Base-by-base conservation (phyloP, 2,113 vertebrate genomes). In the Sinocyclocheilus grahami region DNA sequence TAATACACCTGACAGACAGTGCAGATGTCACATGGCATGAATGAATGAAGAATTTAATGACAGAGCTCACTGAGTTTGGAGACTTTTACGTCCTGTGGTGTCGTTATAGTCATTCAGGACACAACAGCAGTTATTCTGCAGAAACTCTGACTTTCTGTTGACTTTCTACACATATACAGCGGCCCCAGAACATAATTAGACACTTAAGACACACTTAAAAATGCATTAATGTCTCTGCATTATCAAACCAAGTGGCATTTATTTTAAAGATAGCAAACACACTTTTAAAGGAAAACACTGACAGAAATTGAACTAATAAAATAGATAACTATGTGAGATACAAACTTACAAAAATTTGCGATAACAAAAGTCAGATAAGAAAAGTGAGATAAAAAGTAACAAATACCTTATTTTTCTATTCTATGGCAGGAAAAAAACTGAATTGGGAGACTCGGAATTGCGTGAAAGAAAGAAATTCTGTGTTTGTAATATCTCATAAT, bases 31-130 rank as follows among this genome's bases (percentile, higher is more conserved):
- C 80, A 88, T 87, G 46, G 86, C 80, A 87, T 87, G 46, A 87
- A 89, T 90, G 85, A 87, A 89, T 86, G 69, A 58, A 65, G 67
- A 87, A 77, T 78, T 83, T 46, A 78, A 89, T 89, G 60, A 88
- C 69, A 74, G 63, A 78, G 53, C 46, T 78, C 65, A 60, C 78
- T 88, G 69, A 6, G 10, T 65, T 48, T 67, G 53, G 22, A 53
- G 53, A 65, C 22, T 1, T 48, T 30, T 39, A 18, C 1, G 33
- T 84, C 55, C 72, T 86, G 75, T 83, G 62, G 65, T 79, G 65
- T 20, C 11, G 9, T 55, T 37, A 18, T 11, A 42, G 63, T 69
- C 10, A 74, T 79, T 75, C 10, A 80, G 77, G 74, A 84, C 81
- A 69, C 39, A 39, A 18, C 63, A 48, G 13, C 18, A 77, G 12